Base-by-base conservation (phyloP, 2,797 vertebrate species). In the Pseudochromis fuscus region DNA sequence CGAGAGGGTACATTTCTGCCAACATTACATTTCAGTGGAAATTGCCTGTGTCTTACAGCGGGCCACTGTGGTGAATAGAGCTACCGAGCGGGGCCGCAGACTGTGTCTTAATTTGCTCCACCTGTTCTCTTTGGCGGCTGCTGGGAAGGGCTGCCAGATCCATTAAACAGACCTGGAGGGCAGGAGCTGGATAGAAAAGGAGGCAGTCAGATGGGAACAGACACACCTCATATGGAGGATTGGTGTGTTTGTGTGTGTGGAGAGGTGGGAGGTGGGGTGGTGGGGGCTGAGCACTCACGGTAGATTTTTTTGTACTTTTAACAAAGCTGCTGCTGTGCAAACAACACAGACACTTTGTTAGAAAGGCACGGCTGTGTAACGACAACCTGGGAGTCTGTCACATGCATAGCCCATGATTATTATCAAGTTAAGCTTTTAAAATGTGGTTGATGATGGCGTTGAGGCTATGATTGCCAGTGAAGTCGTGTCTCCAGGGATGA, bases 101-200 rank as follows among this genome's bases (percentile, higher is more conserved):
- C 93, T 94, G 91, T 88, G 91, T 93, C 92, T 93, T 94, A 92
- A 94, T 94, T 93, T 94, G 91, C 89, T 88, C 90, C 89, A 91
- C 93, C 90, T 93, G 91, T 93, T 93, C 87, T 81, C 86, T 87
- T 84, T 87, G 90, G 82, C 91, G 93, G 93, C 83, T 92, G 92
- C 89, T 88, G 87, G 82, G 89, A 85, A 94, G 90, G 90, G 88
- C 90, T 94, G 94, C 93, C 94, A 95, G 94, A 95, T 93, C 94
- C 94, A 96, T 96, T 96, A 96, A 91, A 90, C 81, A 87, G 91
- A 90, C 92, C 94, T 93, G 78, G 91, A 94, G 93, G 94, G 92
- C 87, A 94, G 89, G 88, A 91, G 92, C 89, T 90, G 94, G 92
- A 91, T 89, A 88, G 86, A 80, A 84, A 82, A 70, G 75, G 66